Evolutionary conservation across 2,113 vertebrate genomes (phyloP).

Genomic region (Kryptolebias marmoratus): DNA sequence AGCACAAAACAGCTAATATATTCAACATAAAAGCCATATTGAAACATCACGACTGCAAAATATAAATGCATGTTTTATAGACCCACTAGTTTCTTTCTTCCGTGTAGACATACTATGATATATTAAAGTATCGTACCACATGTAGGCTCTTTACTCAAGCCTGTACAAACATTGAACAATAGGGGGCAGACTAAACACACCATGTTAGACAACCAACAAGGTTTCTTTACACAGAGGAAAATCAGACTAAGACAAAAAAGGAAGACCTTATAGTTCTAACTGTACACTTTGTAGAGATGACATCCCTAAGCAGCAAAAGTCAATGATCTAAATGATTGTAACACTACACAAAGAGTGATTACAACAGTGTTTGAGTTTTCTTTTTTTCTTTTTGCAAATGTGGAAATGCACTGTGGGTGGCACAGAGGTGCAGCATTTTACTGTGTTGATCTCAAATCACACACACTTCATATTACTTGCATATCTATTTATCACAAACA

Average conservation of each 20-base stretch:
- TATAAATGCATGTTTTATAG: conserved; percentile 47
- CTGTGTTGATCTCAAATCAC: conserved; percentile 2
- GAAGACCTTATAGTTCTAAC: conserved; percentile 55
- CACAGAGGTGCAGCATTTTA: conserved; percentile 22
- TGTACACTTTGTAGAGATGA: conserved; percentile 51
- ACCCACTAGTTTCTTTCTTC: conserved; percentile 49
- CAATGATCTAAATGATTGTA: conserved; percentile 29
- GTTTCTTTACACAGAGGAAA: conserved; percentile 58
- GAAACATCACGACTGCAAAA: conserved; percentile 44
- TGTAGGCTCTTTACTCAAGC: conserved; percentile 28
- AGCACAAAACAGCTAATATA: conserved; percentile 42
- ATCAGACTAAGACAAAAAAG: conserved; percentile 53
- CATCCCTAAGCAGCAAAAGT: conserved; percentile 63
- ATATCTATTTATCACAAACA: conserved; percentile 69
- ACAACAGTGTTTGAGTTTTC: conserved; percentile 41
- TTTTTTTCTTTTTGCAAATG: conserved; percentile 12
- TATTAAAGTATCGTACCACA: conserved; percentile 46
- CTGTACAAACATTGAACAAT: conserved; percentile 63
- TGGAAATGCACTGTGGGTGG: conserved; percentile 48
- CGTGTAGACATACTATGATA: conserved; percentile 41
- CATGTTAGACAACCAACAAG: conserved; percentile 48
- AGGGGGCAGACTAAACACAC: conserved; percentile 61
- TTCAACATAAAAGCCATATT: conserved; percentile 28
- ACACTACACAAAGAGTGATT: conserved; percentile 24
- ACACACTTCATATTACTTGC: conserved; percentile 53